Percentiles rank a stretch among this genome's conserved stretches.
These are phyloP conservation scores for Drosophila sp. DNA, from an alignment of 1,140 invertebrate species.

Conservation along the genomic window DNA sequence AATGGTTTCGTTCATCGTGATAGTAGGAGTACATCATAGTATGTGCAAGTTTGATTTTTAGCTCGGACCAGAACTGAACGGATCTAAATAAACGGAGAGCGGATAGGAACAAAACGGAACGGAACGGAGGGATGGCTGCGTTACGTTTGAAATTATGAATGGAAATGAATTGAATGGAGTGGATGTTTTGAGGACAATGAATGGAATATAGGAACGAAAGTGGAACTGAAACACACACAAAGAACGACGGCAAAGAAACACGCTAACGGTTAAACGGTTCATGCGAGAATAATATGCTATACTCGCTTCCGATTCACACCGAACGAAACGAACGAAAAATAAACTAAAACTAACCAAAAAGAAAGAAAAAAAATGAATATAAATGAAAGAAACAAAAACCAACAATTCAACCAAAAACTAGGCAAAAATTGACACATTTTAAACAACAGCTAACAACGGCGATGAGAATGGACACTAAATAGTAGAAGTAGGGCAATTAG, in stretches of 20 bases:
- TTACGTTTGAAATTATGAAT: conserved; percentile 7
- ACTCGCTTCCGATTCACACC: conserved; percentile 7
- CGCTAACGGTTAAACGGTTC: conserved; percentile 14
- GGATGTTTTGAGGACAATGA: conserved; percentile 5
- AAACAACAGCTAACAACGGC: conserved; percentile 44
- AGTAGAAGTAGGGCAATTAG: conserved; percentile 15
- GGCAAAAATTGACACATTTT: conserved; percentile 35
- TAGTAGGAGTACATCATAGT: not conserved
- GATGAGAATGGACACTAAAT: conserved; percentile 16
- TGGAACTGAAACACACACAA: conserved; percentile 11
- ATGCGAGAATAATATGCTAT: conserved; percentile 16
- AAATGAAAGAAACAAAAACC: conserved; percentile 28
- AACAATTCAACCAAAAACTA: conserved; percentile 19
- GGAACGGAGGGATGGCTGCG: not conserved
- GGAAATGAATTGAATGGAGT: conserved; percentile 18
- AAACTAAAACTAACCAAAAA: not conserved
- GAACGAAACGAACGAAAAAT: not conserved
- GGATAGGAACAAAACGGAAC: not conserved
- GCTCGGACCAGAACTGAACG: conserved; percentile 1
- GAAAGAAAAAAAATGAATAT: conserved; percentile 6
- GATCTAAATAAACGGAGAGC: conserved; percentile 2
- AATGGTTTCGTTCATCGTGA: not conserved
- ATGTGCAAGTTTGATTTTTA: not conserved
- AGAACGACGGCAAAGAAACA: conserved; percentile 19
- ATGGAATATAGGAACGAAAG: conserved; percentile 25